These are phyloP conservation scores for Netelia melanura DNA, from an alignment of 2,888 invertebrate genomes.

Conservation along the genomic window DNA sequence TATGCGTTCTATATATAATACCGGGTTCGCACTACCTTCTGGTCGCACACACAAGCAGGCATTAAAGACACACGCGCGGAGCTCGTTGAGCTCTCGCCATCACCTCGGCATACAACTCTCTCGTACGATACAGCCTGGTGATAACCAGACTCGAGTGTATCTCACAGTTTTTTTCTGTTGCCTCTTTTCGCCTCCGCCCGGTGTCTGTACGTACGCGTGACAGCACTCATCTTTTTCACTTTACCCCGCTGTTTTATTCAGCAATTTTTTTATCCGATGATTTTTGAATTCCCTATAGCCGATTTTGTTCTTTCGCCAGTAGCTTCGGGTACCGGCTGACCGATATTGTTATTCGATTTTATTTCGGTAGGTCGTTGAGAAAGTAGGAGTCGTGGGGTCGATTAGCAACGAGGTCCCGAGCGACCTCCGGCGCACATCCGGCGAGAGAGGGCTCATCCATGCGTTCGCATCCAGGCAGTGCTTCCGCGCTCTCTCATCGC, in stretches of 20 bases:
- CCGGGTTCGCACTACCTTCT: conserved; percentile 34
- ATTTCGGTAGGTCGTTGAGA: conserved; percentile 50
- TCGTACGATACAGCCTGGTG: background rate
- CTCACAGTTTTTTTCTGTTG: background rate
- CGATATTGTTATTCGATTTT: conserved; percentile 38
- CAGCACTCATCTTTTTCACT: too few species aligned
- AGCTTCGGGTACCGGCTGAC: too few species aligned
- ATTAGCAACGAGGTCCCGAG: conserved; percentile 57
- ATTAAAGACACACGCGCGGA: conserved; percentile 34
- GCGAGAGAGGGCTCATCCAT: conserved; percentile 52
- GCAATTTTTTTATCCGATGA: too few species aligned
- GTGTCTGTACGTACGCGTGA: too few species aligned
- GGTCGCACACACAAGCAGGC: conserved; percentile 24
- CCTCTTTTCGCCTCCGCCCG: background rate
- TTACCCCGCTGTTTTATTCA: too few species aligned
- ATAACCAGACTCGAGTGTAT: background rate
- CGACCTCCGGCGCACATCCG: conserved; percentile 68
- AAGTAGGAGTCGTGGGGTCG: conserved; percentile 52
- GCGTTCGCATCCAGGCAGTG: conserved; percentile 53
- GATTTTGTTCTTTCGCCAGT: too few species aligned
- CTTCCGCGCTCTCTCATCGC: conserved; percentile 44
- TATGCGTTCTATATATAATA: conserved; percentile 34
- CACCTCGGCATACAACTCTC: background rate
- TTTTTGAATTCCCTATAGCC: too few species aligned
- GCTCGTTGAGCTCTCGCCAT: background rate